phyloP scores from a whole-genome alignment of 2,797 vertebrate species.

The Tapirus indicus region DNA sequence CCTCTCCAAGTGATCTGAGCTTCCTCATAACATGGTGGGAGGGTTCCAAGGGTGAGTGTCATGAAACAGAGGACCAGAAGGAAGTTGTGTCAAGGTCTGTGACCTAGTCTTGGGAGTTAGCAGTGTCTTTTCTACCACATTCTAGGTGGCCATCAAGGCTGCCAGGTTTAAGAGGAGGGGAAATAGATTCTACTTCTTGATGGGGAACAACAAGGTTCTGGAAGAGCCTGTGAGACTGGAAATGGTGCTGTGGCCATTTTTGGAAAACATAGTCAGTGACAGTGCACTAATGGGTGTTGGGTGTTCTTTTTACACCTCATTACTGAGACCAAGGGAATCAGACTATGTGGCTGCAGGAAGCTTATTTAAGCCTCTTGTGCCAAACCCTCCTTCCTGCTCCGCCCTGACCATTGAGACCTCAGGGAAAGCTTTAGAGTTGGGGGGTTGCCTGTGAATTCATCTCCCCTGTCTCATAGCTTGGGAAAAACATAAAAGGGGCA shows the following conservation, averaged over 20 bases:
- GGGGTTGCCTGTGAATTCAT: neutral
- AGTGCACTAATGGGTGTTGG: neutral
- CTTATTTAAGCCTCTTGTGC: neutral
- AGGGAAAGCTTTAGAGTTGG: neutral
- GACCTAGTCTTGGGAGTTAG: neutral
- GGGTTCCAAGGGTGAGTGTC: rapidly evolving
- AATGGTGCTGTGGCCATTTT: neutral
- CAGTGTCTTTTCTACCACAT: neutral
- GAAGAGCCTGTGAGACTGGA: neutral
- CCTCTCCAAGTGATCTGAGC: neutral
- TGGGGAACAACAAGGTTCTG: neutral
- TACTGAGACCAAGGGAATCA: neutral
- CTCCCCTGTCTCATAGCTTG: neutral
- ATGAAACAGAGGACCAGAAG: neutral
- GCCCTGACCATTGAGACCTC: neutral
- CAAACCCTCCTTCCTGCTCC: neutral
- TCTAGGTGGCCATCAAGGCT: neutral
- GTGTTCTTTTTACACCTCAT: neutral
- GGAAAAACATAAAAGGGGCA: neutral
- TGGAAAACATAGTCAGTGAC: neutral
- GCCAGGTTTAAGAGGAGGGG: neutral
- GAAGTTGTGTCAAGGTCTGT: neutral
- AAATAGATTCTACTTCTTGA: neutral
- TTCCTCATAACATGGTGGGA: neutral
- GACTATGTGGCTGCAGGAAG: neutral